Evolutionary conservation across 2,797 vertebrate species (phyloP).

Genomic region (Valencia hispanica): DNA sequence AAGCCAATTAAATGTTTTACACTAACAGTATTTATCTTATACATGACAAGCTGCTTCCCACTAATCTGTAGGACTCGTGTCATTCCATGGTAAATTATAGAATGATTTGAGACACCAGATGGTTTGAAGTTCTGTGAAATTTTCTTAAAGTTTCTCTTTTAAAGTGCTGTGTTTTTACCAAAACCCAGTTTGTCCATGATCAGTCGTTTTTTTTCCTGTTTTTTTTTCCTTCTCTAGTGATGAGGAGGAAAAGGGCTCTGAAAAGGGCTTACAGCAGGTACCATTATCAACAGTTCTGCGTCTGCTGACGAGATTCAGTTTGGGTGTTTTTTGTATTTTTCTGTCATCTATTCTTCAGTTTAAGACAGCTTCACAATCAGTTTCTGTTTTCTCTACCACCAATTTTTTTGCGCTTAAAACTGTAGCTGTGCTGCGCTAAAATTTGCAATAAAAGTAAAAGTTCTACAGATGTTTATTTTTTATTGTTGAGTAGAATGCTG

Average conservation of each 20-base stretch:
- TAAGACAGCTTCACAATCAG: not conserved
- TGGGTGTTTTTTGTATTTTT: not conserved
- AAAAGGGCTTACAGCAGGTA: not conserved
- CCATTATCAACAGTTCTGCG: not conserved
- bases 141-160: no score
- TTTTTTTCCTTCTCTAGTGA: not conserved
- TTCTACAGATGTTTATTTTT: not conserved
- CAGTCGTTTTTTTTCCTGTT: not conserved
- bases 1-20: no score
- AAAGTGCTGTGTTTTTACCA: not conserved
- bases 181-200: not conserved
- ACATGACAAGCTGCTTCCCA: no score
- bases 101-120: no score
- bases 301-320: not conserved
- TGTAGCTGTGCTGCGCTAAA: not conserved
- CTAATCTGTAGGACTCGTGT: no score
- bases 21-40: no score
- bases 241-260: not conserved
- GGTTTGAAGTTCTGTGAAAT: no score
- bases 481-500: not conserved
- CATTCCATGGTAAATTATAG: no score
- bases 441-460: not conserved
- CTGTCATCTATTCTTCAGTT: not conserved
- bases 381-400: not conserved
- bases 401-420: not conserved